Evolutionary conservation across 1,140 invertebrate genomes (phyloP), one percentile per base, ranked within the genome.

Genomic region (Drosophila equinoxialis): DNA sequence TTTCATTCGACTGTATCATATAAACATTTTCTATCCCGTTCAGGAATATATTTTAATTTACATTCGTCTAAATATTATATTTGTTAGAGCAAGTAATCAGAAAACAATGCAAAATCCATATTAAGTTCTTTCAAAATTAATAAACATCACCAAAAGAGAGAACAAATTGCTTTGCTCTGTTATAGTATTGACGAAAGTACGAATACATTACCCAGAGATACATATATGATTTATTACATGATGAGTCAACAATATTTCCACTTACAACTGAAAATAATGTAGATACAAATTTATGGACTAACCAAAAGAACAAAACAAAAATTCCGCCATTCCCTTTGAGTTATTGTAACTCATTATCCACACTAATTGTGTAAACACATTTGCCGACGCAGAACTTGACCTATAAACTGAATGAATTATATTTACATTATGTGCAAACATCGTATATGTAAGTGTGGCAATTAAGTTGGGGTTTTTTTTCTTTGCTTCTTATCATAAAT

Each of bases 301-400:
- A 61, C 64, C 60, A 73, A 68, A 45, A 68, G 48, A 42, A 45
- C 54, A 37, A 64, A 69, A 68, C 30, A 63, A 6, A 37, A 51
- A 45, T 35, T 61, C 30, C 45, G 71, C 58, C 58, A 73, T 82
- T 78, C 71, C 45, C 75, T 69, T 65, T 68, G 65, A 82, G 63
- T 81, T 86, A 79, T 77, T 83, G 61, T 58, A 48, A 48, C 17
- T 63, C 69, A 79, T 89, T 77, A 73, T 77, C 58, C 45, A 59
- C 59, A 48, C 72, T 84, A 71, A 80, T 79, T 83, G 63, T 65
- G 69, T 77, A 86, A 79, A 72, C 79, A 71, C 41, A 90, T 64
- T 59, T 71, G 74, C 71, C 60, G 61, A 37, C 23, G 62, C 60
- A 81, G 81, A 90, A 89, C 92, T 83, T 74, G 83, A 84, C 87